Conservation (phyloP, 2,888 invertebrate genomes). For the Lasioglossum vierecki region DNA sequence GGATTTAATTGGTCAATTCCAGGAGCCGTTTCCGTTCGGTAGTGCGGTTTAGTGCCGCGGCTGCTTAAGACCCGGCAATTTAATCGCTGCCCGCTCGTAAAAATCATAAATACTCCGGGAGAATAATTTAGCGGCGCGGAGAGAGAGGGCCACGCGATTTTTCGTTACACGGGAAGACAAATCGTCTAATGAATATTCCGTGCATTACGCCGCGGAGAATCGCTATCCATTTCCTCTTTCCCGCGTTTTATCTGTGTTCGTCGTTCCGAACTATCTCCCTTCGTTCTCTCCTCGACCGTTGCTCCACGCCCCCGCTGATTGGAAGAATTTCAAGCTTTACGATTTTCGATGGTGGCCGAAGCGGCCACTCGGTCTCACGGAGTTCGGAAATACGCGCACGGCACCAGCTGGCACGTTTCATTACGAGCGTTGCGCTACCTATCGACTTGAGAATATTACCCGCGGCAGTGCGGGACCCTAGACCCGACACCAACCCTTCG, state of each 20-base stretch:
- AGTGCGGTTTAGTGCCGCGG: background rate
- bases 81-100: slow-evolving; percentile 18
- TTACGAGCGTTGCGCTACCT: background rate
- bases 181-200: slow-evolving; percentile 41
- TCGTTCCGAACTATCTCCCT: background rate
- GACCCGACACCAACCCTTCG: background rate
- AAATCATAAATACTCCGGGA: slow-evolving; percentile 35
- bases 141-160: slow-evolving; percentile 19
- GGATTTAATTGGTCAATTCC: background rate
- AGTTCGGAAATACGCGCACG: background rate
- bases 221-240: slow-evolving; percentile 25
- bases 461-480: background rate
- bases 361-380: background rate
- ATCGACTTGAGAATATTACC: background rate
- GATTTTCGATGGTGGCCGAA: background rate
- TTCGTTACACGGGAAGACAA: slow-evolving; percentile 30
- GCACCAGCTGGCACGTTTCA: background rate
- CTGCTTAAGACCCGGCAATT: slow-evolving; percentile 16
- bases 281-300: background rate
- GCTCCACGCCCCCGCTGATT: background rate
- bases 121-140: slow-evolving; percentile 22
- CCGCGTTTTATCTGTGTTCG: slow-evolving; percentile 21
- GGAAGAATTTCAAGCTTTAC: background rate
- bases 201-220: slow-evolving; percentile 33
- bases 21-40: background rate